These are phyloP conservation scores for Crotalus adamanteus DNA, from an alignment of 2,797 vertebrate species.

Conservation along the genomic window DNA sequence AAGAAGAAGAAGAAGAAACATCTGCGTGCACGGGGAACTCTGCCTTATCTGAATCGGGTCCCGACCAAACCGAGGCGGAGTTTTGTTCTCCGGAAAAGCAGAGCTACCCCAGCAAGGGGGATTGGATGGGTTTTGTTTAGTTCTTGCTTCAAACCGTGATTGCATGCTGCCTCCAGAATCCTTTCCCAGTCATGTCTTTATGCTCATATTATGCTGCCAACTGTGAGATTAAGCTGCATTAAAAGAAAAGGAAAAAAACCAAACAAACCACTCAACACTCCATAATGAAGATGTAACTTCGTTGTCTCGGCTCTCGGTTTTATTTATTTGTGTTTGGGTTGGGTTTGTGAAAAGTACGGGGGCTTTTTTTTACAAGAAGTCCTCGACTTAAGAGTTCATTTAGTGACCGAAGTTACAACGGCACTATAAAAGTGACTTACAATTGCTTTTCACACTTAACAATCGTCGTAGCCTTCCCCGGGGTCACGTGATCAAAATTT, in stretches of 20 bases:
- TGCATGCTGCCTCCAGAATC: slow-evolving; percentile 80
- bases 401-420: neutral
- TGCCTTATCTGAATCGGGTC: slow-evolving; percentile 41
- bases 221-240: slow-evolving; percentile 80
- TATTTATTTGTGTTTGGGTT: neutral
- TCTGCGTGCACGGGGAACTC: neutral
- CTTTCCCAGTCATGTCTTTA: slow-evolving; percentile 75
- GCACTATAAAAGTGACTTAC: neutral
- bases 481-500: neutral
- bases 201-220: slow-evolving; percentile 76
- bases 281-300: slow-evolving; percentile 52
- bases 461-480: fast-evolving
- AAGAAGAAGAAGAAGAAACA: neutral
- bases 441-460: neutral
- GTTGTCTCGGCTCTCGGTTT: neutral
- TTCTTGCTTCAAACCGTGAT: slow-evolving; percentile 77
- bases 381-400: neutral
- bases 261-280: slow-evolving; percentile 51
- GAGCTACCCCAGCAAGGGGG: slow-evolving; percentile 45
- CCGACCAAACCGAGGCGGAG: slow-evolving; percentile 50
- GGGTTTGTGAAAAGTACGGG: neutral
- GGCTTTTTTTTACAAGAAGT: neutral
- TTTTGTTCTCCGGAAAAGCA: slow-evolving; percentile 15
- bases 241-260: slow-evolving; percentile 48
- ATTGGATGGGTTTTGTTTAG: slow-evolving; percentile 69